phyloP scores from a whole-genome alignment of 2,113 vertebrate genomes.

The Upupa epops region DNA sequence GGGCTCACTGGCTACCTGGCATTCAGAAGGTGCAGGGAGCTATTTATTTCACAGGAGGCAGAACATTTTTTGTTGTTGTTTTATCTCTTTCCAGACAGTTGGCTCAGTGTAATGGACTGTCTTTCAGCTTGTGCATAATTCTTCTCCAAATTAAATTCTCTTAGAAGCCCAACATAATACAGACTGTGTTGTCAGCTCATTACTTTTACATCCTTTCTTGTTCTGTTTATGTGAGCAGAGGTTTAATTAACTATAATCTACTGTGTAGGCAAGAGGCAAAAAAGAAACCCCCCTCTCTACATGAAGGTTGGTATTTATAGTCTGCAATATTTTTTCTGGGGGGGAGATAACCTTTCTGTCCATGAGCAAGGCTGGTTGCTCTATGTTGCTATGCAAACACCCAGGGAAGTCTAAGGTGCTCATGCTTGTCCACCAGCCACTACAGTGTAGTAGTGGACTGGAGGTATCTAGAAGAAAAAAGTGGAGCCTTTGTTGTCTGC shows the following conservation, averaged over 20 bases:
- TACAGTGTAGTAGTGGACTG: background rate
- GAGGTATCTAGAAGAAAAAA: background rate
- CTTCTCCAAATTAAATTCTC: conserved; percentile 84
- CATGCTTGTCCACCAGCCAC: background rate
- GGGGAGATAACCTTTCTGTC: background rate
- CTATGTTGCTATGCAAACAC: background rate
- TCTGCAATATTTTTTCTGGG: background rate
- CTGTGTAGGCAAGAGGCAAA: conserved; percentile 62
- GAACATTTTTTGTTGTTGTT: conserved; percentile 61
- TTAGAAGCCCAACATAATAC: conserved; percentile 76
- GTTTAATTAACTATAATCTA: conserved; percentile 83
- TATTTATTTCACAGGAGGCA: conserved; percentile 63
- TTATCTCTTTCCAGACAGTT: conserved; percentile 82
- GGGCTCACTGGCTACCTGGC: background rate
- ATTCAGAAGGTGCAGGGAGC: background rate
- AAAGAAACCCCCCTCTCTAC: background rate
- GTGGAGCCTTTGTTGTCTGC: background rate
- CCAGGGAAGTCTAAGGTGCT: background rate
- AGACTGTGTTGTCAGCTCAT: conserved; percentile 79
- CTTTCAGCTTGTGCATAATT: conserved; percentile 79
- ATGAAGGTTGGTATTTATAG: conserved; percentile 38
- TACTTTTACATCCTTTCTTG: conserved; percentile 81
- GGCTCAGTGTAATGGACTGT: conserved; percentile 80
- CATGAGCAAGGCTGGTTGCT: background rate
- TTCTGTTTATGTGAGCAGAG: conserved; percentile 79